Evolutionary conservation across 2,888 invertebrate species (phyloP), one percentile per base, ranked within the genome.

Genomic region (Ephialtes manifestator): DNA sequence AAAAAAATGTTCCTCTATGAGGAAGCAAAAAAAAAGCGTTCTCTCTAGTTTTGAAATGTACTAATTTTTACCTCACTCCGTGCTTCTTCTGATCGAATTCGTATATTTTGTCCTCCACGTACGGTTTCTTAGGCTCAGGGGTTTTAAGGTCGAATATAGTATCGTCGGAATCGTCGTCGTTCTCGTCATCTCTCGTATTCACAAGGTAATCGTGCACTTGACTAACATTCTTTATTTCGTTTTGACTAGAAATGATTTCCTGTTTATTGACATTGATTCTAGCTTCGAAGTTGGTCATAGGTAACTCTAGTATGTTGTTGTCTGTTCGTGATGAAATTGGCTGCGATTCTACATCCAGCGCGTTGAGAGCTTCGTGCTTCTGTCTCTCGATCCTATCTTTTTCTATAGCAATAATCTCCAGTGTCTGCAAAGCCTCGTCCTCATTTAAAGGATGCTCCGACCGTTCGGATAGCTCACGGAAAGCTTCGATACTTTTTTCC

Each of bases 41-140:
- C n/a, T 65, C 4, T 20, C n/a, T 43, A 13, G 11, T 10, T 7
- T 39, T 39, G 10, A 39, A 39, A 39, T 39, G 8, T 8, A 39
- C 10, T 3, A 20, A 18, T 43, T 39, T 81, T 84, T 84, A 93
- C 93, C 93, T 92, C 4, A 89, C 75, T 4, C 92, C 92, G 39
- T 92, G 90, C 51, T 89, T 89, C 76, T 93, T 92, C 24, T 91
- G 89, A 70, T 93, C 90, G 15, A 89, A 91, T 48, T 93, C 89
- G 80, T 94, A 93, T 8, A 90, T 78, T 82, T 93, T 93, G 15
- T 91, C 92, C 55, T 89, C 85, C 18, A 92, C 39, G n/a, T 74
- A 83, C 79, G 65, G 43, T 58, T 8, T 67, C 46, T 81, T 77
- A 2, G 24, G 60, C 20, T 79, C 79, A 13, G 13, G 4, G 15